phyloP scores from a whole-genome alignment of 2,113 vertebrate genomes.

The Emydocephalus ijimae region DNA sequence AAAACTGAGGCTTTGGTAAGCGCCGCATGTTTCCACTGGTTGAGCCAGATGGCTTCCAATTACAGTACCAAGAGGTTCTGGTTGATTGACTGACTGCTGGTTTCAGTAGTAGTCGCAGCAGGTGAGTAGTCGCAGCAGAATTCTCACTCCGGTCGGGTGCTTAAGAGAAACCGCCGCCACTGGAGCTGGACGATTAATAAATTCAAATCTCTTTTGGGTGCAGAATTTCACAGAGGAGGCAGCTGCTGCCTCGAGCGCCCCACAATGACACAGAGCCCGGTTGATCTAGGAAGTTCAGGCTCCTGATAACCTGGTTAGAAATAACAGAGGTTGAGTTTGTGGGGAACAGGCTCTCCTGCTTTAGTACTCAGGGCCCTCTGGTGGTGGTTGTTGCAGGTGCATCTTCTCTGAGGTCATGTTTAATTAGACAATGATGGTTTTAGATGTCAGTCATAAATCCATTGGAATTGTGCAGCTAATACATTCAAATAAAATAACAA shows the following conservation, averaged over 20 bases:
- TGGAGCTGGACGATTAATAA: not conserved
- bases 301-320: not conserved
- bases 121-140: not conserved
- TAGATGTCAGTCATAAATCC: not conserved
- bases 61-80: slow-evolving; percentile 32
- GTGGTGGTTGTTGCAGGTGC: not conserved
- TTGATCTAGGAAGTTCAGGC: not conserved
- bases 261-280: not conserved
- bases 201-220: not conserved
- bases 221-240: not conserved
- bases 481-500: not conserved
- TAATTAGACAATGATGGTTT: not conserved
- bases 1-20: not conserved
- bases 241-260: not conserved
- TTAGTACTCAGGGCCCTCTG: not conserved
- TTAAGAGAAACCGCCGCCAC: not conserved
- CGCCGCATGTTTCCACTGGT: not conserved
- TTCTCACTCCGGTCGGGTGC: not conserved
- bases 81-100: not conserved
- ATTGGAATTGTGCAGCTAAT: not conserved
- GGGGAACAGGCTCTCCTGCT: not conserved
- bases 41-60: not conserved
- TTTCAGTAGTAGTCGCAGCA: not conserved
- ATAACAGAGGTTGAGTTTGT: not conserved
- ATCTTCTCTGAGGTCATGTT: not conserved